Base-by-base conservation (phyloP, 2,888 invertebrate species). In the Melanophora roralis region DNA sequence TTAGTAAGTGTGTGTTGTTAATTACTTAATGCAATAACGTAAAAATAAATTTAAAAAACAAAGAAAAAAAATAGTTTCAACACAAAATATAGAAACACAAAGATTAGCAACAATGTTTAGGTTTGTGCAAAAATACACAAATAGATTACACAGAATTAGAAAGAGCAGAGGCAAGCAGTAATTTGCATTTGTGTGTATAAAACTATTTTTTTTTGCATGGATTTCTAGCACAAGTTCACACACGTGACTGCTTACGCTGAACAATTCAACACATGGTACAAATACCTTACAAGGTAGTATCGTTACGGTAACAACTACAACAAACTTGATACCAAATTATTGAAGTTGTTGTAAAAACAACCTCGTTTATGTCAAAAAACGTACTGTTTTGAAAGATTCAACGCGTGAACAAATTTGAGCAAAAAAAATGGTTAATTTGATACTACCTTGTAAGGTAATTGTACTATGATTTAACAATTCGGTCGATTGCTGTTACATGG, bases 171-270 rank as follows among this genome's bases (percentile, higher is more conserved):
- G 32, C 27, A 47, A 53, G n/a, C 16, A n/a, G 1, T 14, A n/a
- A 11, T 16, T 67, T 4, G 9, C 12, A 32, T 21, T 19, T 19
- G 21, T 14, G 11, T 65, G 16, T 19, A 32, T n/a, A 27, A 6
- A 27, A 27, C 6, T 27, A 5, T 27, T 27, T 27, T 27, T 27
- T 27, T 27, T 27, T 27, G 3, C 6, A 5, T 27, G 27, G 43
- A 12, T 38, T 38, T 47, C 19, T 73, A 38, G 47, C 73, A 73
- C 73, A 73, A 57, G 57, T 73, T 57, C 27, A 73, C 65, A 47
- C 73, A 73, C 73, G 73, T 73, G 73, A 73, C 38, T 11, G 57
- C 32, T 21, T 49, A 40, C 47, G 45, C 53, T 38, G 19, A 62
- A 19, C 47, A 43, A 27, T 19, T 0, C 55, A 64, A 64, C 53